A percentile compares a stretch with the other conserved stretches of the same genome.
phyloP scores from a whole-genome alignment of 2,888 invertebrate species.

The Rotaria sp. region DNA sequence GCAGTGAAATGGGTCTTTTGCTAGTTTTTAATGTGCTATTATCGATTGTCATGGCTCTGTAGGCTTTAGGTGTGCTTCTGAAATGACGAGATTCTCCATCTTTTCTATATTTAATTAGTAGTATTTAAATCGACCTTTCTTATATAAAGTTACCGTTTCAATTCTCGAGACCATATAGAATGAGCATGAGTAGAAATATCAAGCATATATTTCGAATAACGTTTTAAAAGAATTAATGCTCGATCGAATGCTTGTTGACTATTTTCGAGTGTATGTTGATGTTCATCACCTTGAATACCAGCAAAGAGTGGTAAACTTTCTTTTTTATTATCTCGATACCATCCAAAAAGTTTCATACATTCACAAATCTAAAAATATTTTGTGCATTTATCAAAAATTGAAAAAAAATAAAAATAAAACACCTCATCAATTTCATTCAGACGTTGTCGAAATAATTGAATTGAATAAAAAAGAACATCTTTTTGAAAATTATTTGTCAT shows the following conservation, averaged over 20 bases:
- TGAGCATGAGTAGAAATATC: background rate
- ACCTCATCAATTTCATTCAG: background rate
- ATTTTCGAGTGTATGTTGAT: background rate
- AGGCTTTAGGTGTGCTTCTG: too few relatives aligned
- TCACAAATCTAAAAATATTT: background rate
- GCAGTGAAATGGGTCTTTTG: too few relatives aligned
- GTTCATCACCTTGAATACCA: slow-evolving; percentile 11
- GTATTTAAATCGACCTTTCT: background rate
- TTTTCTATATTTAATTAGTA: too few relatives aligned
- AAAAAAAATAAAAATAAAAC: background rate
- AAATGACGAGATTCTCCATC: too few relatives aligned
- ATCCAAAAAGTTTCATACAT: slow-evolving; percentile 8
- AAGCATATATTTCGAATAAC: background rate
- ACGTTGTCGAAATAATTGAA: background rate
- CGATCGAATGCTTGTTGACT: background rate
- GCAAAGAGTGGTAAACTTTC: background rate
- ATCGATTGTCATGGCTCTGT: too few relatives aligned
- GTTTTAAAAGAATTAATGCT: background rate
- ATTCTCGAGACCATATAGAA: background rate
- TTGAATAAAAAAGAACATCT: background rate
- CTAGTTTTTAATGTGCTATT: too few relatives aligned
- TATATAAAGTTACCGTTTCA: background rate
- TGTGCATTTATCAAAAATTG: too few relatives aligned
- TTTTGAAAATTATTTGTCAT: background rate
- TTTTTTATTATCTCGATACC: background rate